A percentile compares a stretch with the other conserved stretches of the same genome.
Conservation (phyloP, 1,140 invertebrate species). For the Pogonomyrmex californicus region DNA sequence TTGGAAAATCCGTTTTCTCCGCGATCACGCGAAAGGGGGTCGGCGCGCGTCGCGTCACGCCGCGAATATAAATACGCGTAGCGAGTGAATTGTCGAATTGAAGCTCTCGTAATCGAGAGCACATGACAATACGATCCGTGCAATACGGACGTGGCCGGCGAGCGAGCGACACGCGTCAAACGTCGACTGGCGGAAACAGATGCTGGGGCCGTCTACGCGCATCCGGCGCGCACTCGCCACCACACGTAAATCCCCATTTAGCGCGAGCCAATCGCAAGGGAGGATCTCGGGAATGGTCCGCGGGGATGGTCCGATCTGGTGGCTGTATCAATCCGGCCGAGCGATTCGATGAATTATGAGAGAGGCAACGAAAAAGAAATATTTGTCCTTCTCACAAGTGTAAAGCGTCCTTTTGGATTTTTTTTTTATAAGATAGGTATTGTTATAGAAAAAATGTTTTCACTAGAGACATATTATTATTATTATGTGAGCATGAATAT, state of each 20-base stretch:
- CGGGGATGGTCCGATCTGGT: background rate
- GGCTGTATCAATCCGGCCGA: background rate
- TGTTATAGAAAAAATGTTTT: too few relatives aligned
- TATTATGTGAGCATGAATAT: too few relatives aligned
- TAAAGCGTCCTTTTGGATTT: background rate
- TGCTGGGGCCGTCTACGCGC: slow-evolving; percentile 41
- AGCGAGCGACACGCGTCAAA: slow-evolving; percentile 28
- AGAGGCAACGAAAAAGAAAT: background rate
- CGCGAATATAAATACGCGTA: background rate
- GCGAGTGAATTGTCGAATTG: background rate
- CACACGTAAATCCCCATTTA: slow-evolving; percentile 6
- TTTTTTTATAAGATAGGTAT: background rate
- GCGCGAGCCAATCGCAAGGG: slow-evolving; percentile 16
- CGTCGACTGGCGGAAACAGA: slow-evolving; percentile 52
- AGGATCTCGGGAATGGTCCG: background rate
- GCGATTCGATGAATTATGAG: background rate
- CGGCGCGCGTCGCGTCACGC: background rate
- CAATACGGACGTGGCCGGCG: background rate
- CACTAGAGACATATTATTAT: too few relatives aligned
- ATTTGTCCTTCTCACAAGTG: background rate
- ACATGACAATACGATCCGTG: slow-evolving; percentile 16
- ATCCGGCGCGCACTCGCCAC: slow-evolving; percentile 43
- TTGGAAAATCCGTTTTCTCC: slow-evolving; percentile 23
- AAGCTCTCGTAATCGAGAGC: slow-evolving; percentile 22
- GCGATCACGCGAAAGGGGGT: slow-evolving; percentile 3